Evolutionary conservation across 2,888 invertebrate species (phyloP).

Genomic region (Mythimna lalbum): DNA sequence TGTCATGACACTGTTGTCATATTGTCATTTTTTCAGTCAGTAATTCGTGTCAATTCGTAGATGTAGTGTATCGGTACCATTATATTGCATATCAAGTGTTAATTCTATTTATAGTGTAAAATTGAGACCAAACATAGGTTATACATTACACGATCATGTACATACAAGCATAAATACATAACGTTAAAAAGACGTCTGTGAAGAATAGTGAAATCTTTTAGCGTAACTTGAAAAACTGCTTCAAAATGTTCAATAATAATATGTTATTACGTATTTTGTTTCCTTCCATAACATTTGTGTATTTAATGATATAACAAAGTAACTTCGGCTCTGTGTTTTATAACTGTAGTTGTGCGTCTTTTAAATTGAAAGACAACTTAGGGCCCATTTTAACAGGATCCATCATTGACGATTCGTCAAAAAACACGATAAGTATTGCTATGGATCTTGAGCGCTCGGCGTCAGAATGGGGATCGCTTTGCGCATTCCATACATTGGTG

Average conservation of each 20-base stretch:
- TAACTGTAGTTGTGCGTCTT: background rate
- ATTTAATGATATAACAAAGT: background rate
- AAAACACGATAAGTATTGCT: background rate
- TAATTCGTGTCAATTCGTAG: slow-evolving; percentile 66
- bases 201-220: slow-evolving; percentile 37
- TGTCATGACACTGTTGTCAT: slow-evolving; percentile 66
- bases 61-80: slow-evolving; percentile 66
- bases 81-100: slow-evolving; percentile 73
- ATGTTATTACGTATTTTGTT: slow-evolving; percentile 11
- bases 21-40: slow-evolving; percentile 41
- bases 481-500: no score
- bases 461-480: no score
- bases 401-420: background rate
- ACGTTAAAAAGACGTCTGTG: slow-evolving; percentile 14
- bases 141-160: slow-evolving; percentile 63
- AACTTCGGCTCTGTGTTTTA: background rate
- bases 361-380: background rate
- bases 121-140: slow-evolving; percentile 69
- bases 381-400: background rate
- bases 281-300: slow-evolving; percentile 13
- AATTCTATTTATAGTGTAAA: slow-evolving; percentile 64
- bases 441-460: no score
- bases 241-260: background rate
- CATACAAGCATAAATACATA: slow-evolving; percentile 46
- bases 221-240: background rate